phyloP scores from a whole-genome alignment of 2,888 invertebrate genomes.

The Taphrorychus bicolor region DNA sequence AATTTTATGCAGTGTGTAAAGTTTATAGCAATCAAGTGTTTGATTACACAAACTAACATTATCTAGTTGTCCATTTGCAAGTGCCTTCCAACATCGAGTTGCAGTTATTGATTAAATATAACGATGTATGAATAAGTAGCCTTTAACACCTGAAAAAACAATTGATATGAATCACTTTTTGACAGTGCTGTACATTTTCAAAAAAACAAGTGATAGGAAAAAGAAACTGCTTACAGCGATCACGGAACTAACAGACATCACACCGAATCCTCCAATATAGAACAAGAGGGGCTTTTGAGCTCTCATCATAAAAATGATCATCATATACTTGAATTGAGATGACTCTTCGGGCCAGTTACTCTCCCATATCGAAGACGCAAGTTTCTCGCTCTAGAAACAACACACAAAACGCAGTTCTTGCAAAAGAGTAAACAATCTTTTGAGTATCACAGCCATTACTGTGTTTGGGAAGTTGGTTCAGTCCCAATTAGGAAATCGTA shows the following conservation, averaged over 20 bases:
- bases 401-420: no score
- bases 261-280: conserved; percentile 26
- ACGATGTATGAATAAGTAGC: no score
- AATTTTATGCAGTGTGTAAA: no score
- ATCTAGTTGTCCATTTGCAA: no score
- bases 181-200: no score
- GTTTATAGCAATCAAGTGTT: no score
- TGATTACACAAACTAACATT: no score
- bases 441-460: not conserved
- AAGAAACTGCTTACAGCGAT: conserved; percentile 25
- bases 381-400: conserved; percentile 27
- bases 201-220: no score
- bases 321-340: conserved; percentile 24
- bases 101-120: no score
- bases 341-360: conserved; percentile 30
- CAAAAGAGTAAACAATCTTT: not conserved
- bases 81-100: no score
- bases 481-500: not conserved
- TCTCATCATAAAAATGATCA: conserved; percentile 34
- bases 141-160: no score
- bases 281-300: conserved; percentile 17
- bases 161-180: no score
- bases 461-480: not conserved
- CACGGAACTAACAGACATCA: conserved; percentile 26
- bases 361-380: conserved; percentile 23